phyloP scores from a whole-genome alignment of 1,140 invertebrate genomes.

The Luehdorfia chinensis region DNA sequence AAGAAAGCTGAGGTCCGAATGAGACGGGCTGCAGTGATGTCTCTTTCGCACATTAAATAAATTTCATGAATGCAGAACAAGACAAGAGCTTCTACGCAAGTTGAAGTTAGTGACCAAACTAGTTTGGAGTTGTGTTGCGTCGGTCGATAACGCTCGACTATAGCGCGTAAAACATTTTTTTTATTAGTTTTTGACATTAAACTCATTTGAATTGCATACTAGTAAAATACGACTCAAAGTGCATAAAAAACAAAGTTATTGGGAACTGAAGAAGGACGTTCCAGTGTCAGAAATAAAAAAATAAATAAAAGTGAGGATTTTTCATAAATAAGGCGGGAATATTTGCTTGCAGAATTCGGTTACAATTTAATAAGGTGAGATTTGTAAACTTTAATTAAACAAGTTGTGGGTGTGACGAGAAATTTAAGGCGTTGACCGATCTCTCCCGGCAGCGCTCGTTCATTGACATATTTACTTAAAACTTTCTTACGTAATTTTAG shows the following conservation, averaged over 20 bases:
- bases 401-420: slow-evolving; percentile 30
- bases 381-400: slow-evolving; percentile 14
- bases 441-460: slow-evolving; percentile 13
- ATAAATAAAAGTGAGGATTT: no score
- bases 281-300: not conserved
- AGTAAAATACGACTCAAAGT: not conserved
- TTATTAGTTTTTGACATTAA: slow-evolving; percentile 5
- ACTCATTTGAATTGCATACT: not conserved
- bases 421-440: slow-evolving; percentile 37
- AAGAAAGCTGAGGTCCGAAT: slow-evolving; percentile 10
- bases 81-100: slow-evolving; percentile 5
- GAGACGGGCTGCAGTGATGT: not conserved
- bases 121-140: slow-evolving; percentile 13
- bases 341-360: not conserved
- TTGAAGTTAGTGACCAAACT: slow-evolving; percentile 16
- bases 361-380: slow-evolving; percentile 10
- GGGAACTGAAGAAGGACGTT: not conserved
- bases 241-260: not conserved
- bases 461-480: slow-evolving; percentile 4
- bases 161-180: slow-evolving; percentile 4
- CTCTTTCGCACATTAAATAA: slow-evolving; percentile 13
- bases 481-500: slow-evolving; percentile 7
- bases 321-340: slow-evolving; percentile 8
- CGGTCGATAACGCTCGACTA: not conserved
- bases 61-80: slow-evolving; percentile 22